A percentile compares a stretch with the other conserved stretches of the same genome.
phyloP scores from a whole-genome alignment of 2,888 invertebrate genomes.

The Hemithea aestivaria region DNA sequence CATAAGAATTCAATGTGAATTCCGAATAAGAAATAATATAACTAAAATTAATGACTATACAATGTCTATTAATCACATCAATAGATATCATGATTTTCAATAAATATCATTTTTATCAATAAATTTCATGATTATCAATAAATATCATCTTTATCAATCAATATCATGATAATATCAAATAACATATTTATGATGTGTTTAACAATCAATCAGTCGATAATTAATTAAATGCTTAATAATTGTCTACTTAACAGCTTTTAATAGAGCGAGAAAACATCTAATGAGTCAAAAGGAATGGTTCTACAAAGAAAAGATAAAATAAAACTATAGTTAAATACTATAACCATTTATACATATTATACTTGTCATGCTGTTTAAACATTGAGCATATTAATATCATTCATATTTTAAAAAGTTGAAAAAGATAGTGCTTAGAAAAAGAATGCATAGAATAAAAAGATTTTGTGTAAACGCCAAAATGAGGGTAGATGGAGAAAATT shows the following conservation, averaged over 20 bases:
- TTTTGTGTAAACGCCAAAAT: not conserved
- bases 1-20: conserved; percentile 51
- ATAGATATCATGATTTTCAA: conserved; percentile 33
- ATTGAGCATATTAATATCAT: conserved; percentile 47
- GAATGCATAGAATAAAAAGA: conserved; percentile 1
- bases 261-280: conserved; percentile 52
- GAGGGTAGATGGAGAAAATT: not conserved
- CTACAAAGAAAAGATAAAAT: conserved; percentile 40
- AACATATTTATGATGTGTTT: conserved; percentile 52
- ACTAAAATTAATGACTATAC: conserved; percentile 38
- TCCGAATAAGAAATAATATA: conserved; percentile 30
- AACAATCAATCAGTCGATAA: conserved; percentile 61
- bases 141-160: conserved; percentile 2
- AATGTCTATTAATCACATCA: conserved; percentile 39
- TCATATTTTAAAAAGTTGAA: conserved; percentile 1
- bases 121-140: conserved; percentile 13
- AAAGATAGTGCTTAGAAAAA: conserved; percentile 1
- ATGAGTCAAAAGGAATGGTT: conserved; percentile 68
- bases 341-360: conserved; percentile 38
- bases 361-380: conserved; percentile 60
- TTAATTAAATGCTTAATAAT: conserved; percentile 60
- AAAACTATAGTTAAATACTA: conserved; percentile 30
- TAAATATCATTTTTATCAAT: conserved; percentile 3
- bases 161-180: conserved; percentile 14
- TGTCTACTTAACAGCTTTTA: conserved; percentile 48